phyloP scores from a whole-genome alignment of 2,888 invertebrate species.

The Pharmacophagus antenor region DNA sequence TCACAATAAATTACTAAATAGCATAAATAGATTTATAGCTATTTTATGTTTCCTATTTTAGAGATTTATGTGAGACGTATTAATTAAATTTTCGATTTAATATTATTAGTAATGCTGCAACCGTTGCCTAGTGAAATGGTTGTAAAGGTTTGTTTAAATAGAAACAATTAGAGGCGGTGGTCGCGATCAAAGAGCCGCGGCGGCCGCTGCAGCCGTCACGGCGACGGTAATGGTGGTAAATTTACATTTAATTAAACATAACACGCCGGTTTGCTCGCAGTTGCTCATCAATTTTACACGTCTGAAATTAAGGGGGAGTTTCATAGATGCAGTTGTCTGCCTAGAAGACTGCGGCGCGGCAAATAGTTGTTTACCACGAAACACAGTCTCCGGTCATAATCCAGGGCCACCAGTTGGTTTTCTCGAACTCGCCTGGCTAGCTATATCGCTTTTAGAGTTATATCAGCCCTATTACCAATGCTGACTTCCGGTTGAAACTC shows the following conservation, averaged over 20 bases:
- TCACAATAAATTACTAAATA: too few relatives aligned
- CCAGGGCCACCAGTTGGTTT: too few relatives aligned
- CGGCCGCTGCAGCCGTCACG: conserved; percentile 33
- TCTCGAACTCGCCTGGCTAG: too few relatives aligned
- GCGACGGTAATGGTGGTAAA: conserved; percentile 41
- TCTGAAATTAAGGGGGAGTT: conserved; percentile 22
- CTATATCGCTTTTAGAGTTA: too few relatives aligned
- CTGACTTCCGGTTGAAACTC: too few relatives aligned
- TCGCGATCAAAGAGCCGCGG: conserved; percentile 46
- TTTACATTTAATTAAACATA: conserved; percentile 57
- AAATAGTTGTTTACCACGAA: too few relatives aligned
- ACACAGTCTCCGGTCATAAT: too few relatives aligned
- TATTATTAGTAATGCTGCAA: not conserved
- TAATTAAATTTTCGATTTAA: not conserved
- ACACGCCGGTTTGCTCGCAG: conserved; percentile 41
- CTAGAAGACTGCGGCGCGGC: too few relatives aligned
- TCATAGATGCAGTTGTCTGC: not conserved
- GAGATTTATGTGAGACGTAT: too few relatives aligned
- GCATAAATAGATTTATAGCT: too few relatives aligned
- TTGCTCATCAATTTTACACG: conserved; percentile 35
- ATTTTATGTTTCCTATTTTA: too few relatives aligned
- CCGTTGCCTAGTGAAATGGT: not conserved
- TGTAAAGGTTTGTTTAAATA: conserved; percentile 8
- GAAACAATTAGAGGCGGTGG: conserved; percentile 15
- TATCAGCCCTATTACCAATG: too few relatives aligned